phyloP scores from a whole-genome alignment of 2,113 vertebrate species.

The Pyrgilauda ruficollis region DNA sequence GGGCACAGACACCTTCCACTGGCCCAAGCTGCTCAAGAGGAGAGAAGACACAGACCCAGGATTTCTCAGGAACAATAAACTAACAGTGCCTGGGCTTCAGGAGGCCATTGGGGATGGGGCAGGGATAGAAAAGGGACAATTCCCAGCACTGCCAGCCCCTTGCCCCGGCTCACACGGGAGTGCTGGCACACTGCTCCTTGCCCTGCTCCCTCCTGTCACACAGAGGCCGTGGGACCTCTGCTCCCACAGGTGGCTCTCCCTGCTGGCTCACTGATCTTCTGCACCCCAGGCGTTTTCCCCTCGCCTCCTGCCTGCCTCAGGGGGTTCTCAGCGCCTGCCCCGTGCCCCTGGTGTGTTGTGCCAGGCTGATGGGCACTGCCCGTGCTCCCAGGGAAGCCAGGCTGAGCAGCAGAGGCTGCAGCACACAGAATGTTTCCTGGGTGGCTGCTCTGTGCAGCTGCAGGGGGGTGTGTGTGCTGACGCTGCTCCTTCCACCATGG shows the following conservation, averaged over 20 bases:
- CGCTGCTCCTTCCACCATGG: background rate
- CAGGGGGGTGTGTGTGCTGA: background rate
- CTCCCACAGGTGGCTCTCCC: too few relatives aligned
- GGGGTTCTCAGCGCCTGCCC: background rate
- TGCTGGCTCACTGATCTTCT: background rate
- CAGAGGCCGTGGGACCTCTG: background rate
- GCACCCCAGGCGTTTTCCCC: accelerated
- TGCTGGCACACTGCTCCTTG: accelerated
- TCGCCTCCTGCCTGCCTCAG: accelerated
- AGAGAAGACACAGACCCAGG: background rate
- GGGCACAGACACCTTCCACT: background rate
- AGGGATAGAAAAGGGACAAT: background rate
- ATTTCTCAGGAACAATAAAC: background rate
- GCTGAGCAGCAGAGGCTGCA: background rate
- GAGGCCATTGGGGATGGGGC: background rate
- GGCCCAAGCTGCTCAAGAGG: background rate
- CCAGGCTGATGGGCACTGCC: accelerated
- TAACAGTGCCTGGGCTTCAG: background rate
- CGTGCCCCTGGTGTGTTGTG: too few relatives aligned
- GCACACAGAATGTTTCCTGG: background rate
- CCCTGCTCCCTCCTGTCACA: background rate
- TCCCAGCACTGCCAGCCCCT: background rate
- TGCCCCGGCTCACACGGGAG: accelerated
- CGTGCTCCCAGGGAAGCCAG: background rate
- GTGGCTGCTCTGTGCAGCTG: background rate